phyloP scores from a whole-genome alignment of 2,797 vertebrate species.

The Rhinophrynus dorsalis region DNA sequence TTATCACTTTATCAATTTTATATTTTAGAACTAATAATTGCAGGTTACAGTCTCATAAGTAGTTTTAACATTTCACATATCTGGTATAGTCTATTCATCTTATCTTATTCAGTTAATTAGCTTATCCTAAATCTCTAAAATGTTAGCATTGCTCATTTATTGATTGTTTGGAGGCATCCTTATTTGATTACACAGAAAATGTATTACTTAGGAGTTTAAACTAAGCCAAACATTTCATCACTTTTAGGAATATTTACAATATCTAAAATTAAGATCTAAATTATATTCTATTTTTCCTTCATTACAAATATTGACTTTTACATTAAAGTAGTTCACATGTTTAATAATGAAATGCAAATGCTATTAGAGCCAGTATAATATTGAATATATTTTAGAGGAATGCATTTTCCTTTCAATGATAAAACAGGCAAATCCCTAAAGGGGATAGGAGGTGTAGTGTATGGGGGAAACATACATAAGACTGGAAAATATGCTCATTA shows the following conservation, averaged over 20 bases:
- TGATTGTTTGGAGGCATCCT: background rate
- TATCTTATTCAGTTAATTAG: too few species aligned
- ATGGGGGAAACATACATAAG: too few species aligned
- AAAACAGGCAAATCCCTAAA: too few species aligned
- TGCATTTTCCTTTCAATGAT: background rate
- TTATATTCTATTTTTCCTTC: constrained; percentile 32
- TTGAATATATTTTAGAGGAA: background rate
- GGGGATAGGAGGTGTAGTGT: too few species aligned
- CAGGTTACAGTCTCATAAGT: too few species aligned
- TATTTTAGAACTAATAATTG: too few species aligned
- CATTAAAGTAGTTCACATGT: constrained; percentile 34
- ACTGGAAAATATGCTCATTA: too few species aligned
- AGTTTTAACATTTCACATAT: too few species aligned
- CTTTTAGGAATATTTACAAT: constrained; percentile 13
- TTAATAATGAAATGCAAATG: constrained; percentile 1
- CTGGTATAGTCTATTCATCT: too few species aligned
- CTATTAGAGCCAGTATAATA: background rate
- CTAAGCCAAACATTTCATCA: constrained; percentile 14
- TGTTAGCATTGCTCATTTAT: background rate
- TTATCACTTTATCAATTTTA: too few species aligned
- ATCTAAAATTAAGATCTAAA: constrained; percentile 48
- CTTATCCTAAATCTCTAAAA: too few species aligned
- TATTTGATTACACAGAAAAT: constrained; percentile 6
- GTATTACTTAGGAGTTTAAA: constrained; percentile 13
- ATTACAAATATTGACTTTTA: constrained; percentile 11